Evolutionary conservation across 2,888 invertebrate genomes (phyloP).

Genomic region (Aphrophora alni): DNA sequence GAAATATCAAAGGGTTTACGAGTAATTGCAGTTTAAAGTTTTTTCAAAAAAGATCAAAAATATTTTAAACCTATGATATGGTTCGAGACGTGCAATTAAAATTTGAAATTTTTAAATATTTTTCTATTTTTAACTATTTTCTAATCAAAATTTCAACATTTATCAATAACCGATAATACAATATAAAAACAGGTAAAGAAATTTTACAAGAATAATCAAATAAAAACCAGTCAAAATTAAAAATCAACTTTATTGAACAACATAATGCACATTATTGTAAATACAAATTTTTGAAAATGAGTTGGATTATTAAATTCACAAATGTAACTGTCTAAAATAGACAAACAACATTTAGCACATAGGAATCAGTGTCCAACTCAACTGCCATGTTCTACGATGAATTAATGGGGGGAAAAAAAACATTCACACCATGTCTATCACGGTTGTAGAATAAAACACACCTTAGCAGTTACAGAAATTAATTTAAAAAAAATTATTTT

Average conservation of each 20-base stretch:
- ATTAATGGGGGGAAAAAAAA: neutral
- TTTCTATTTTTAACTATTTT: no score
- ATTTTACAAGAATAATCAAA: neutral
- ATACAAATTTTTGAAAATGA: slow-evolving; percentile 36
- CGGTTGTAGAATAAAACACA: neutral
- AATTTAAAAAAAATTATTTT: neutral
- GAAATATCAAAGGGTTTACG: no score
- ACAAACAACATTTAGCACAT: slow-evolving; percentile 4
- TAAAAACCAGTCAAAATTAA: slow-evolving; percentile 31
- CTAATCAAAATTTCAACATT: no score
- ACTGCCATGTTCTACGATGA: neutral
- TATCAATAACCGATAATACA: no score
- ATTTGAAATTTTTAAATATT: no score
- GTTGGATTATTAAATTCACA: slow-evolving; percentile 19
- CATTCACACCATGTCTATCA: neutral
- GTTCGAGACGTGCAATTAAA: no score
- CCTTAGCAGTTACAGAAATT: neutral
- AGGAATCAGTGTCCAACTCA: neutral
- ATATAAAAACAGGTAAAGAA: no score
- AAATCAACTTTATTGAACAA: slow-evolving; percentile 43
- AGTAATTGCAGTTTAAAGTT: no score
- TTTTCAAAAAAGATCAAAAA: no score
- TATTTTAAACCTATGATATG: no score
- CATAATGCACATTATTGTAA: slow-evolving; percentile 40
- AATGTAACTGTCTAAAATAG: slow-evolving; percentile 7